Base-by-base conservation (phyloP, 1,140 invertebrate genomes). In the Zaprionus camerounensis region DNA sequence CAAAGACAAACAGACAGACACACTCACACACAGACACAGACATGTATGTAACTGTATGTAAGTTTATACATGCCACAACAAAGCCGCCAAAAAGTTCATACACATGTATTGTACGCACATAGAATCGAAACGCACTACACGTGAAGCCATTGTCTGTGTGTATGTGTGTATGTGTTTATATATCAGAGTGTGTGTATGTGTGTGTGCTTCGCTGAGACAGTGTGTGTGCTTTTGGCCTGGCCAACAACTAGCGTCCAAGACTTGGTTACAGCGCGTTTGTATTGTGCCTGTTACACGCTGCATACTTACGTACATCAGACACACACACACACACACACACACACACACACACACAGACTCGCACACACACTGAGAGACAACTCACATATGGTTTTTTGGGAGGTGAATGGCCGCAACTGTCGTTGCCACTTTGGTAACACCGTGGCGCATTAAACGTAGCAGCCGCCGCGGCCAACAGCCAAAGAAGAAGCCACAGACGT, bases 351-450 rank as follows among this genome's bases (percentile, higher is more conserved):
- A 78, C 53, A 81, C 74, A 70, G 57, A 70, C 71, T 76, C 71
- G 81, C 79, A 80, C 82, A 57, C 22, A 67, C 38, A 55, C 20
- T 31, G 22, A 49, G 13, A 61, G 51, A 26, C 51, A 24, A 55
- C 61, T 76, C 67, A 66, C 63, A 78, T 78, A 64, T 77, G 83
- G 66, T 70, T 81, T 84, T 88, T 88, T 90, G 85, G 85, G 81
- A 90, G 85, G 85, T 90, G 86, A 90, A 90, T 85, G 85, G 82
- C 86, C 85, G 85, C 85, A 90, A 90, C 85, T 90, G 85, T 90
- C 86, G 85, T 80, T 87, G 84, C 84, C 84, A 87, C 84, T 88
- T 88, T 88, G 84, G 84, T 88, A 88, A 76, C 81, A 88, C 84
- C 85, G 81, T 81, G 85, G 81, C 84, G 84, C 82, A 88, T 88